A percentile compares a stretch with the other conserved stretches of the same genome.
Conservation (phyloP, 2,797 vertebrate genomes). For the Sternarchorhynchus goeldii region DNA sequence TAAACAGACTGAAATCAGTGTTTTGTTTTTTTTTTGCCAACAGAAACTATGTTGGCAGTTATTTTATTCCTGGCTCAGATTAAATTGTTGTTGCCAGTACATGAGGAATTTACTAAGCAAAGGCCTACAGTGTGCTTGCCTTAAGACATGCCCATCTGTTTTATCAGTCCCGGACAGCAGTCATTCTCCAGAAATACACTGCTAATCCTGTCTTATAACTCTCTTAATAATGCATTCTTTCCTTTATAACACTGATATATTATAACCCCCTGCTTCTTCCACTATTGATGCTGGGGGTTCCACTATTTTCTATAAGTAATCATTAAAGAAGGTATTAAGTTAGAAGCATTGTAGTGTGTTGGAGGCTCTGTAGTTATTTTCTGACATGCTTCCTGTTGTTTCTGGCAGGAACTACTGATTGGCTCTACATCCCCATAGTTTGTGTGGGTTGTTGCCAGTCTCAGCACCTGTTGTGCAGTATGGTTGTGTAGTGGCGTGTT, state of each 20-base stretch:
- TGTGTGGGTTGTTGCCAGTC: constrained; percentile 29
- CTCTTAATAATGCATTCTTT: constrained; percentile 74
- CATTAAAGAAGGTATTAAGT: neutral
- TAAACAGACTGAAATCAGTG: too few species aligned
- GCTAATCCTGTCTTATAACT: constrained; percentile 37
- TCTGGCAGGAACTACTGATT: constrained; percentile 58
- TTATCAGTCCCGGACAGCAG: constrained; percentile 55
- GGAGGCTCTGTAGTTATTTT: neutral
- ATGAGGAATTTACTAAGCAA: neutral
- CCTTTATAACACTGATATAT: constrained; percentile 74
- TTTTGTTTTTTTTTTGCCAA: too few species aligned
- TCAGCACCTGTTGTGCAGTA: constrained; percentile 8
- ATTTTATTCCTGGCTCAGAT: too few species aligned
- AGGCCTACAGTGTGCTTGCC: neutral
- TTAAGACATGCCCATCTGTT: constrained; percentile 19
- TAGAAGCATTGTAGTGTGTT: neutral
- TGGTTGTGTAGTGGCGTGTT: constrained; percentile 5
- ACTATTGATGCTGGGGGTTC: constrained; percentile 64
- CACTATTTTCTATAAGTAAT: neutral
- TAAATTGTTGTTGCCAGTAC: too few species aligned
- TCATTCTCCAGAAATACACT: constrained; percentile 59
- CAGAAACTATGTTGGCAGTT: too few species aligned
- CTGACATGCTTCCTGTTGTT: constrained; percentile 38
- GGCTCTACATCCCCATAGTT: constrained; percentile 3
- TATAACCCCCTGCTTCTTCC: constrained; percentile 66